Conservation (phyloP, 64 coral and sea anemone genomes). For the Montipora cactus region DNA sequence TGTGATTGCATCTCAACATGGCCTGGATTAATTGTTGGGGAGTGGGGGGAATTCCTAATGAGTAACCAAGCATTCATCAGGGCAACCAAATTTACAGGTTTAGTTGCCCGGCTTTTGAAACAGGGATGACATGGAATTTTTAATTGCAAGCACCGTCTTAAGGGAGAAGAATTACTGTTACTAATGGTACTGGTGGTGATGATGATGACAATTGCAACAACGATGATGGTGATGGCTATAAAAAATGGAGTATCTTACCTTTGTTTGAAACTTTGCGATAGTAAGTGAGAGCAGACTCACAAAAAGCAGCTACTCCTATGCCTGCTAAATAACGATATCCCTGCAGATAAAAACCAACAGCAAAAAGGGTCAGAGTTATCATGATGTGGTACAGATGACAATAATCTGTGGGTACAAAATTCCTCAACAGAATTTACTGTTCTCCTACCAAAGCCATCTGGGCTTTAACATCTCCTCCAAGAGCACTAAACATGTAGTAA, state of each 20-base stretch:
- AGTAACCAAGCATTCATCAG: no score
- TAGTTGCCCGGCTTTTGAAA: no score
- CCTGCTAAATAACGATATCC: slow-evolving; percentile 93
- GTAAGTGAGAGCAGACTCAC: slow-evolving; percentile 95
- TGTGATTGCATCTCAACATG: no score
- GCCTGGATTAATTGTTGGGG: no score
- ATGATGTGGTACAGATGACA: no score
- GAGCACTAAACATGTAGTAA: slow-evolving; percentile 91
- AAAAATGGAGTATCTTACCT: slow-evolving; percentile 52
- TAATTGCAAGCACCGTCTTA: no score
- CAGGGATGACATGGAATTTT: no score
- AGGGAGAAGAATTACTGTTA: no score
- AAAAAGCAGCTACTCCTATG: slow-evolving; percentile 80
- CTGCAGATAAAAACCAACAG: slow-evolving; percentile 19
- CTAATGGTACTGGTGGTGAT: background rate
- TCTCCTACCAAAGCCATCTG: slow-evolving; percentile 90
- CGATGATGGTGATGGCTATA: background rate
- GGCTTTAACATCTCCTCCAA: slow-evolving; percentile 90
- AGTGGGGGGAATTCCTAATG: no score
- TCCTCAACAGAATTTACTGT: no score
- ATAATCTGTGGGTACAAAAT: no score
- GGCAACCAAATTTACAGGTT: no score
- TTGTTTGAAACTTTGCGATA: slow-evolving; percentile 96
- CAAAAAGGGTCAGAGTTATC: background rate
- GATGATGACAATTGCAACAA: background rate